These are phyloP conservation scores for Ceratina australensis DNA, from an alignment of 1,140 invertebrate species.

Conservation along the genomic window DNA sequence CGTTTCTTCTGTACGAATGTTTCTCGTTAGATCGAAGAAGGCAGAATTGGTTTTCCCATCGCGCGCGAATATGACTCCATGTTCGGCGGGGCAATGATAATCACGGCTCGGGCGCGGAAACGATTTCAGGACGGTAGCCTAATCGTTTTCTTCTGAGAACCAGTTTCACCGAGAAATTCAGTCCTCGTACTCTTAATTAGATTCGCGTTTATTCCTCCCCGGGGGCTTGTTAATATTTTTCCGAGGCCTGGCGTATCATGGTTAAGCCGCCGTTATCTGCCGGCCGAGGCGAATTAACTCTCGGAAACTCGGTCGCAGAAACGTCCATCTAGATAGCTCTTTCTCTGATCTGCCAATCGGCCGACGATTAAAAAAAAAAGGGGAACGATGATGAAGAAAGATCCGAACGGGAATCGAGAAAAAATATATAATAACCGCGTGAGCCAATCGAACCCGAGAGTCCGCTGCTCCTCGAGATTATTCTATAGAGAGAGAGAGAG, in stretches of 20 bases:
- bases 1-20: background rate
- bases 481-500: background rate
- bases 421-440: too few relatives aligned
- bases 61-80: background rate
- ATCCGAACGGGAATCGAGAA: too few relatives aligned
- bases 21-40: background rate
- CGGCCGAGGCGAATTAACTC: conserved; percentile 29
- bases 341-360: background rate
- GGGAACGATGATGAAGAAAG: too few relatives aligned
- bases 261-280: conserved; percentile 7
- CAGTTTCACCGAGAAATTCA: conserved; percentile 25
- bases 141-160: conserved; percentile 26
- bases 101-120: too few relatives aligned
- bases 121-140: conserved; percentile 20
- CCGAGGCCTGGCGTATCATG: background rate
- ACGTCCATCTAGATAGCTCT: conserved; percentile 37
- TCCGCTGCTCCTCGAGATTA: background rate
- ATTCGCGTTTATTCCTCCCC: conserved; percentile 10
- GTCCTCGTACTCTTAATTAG: conserved; percentile 38
- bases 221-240: conserved; percentile 37
- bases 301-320: conserved; percentile 33
- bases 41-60: background rate
- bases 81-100: background rate
- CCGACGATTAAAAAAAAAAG: background rate
- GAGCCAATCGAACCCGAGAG: too few relatives aligned